Percentiles rank a stretch among this genome's conserved stretches.
Evolutionary conservation across 1,140 invertebrate genomes (phyloP).

Genomic region (Matsumurasca onukii): DNA sequence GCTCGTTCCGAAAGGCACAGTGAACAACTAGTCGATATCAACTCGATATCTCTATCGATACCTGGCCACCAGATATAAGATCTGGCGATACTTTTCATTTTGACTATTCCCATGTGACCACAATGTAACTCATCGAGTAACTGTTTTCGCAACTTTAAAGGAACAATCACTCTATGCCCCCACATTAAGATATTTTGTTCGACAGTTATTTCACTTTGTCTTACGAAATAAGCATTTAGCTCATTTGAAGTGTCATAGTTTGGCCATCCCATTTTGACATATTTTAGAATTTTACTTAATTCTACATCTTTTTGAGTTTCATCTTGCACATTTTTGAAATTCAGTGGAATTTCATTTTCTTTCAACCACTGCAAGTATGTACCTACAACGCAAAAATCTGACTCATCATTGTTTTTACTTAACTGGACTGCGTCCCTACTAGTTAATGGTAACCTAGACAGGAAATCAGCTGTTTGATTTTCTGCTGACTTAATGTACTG

Average conservation of each 20-base stretch:
- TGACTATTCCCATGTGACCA: conserved; percentile 50
- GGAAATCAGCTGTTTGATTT: neutral
- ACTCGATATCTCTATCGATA: conserved; percentile 50
- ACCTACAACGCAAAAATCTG: neutral
- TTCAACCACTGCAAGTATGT: neutral
- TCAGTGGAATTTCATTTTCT: neutral
- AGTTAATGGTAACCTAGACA: neutral
- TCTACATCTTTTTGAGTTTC: conserved; percentile 3
- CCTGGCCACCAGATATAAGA: conserved; percentile 51
- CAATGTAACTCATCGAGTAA: conserved; percentile 48
- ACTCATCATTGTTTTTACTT: neutral
- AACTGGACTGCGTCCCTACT: neutral
- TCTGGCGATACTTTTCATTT: conserved; percentile 53
- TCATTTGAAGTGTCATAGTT: neutral
- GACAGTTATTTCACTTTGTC: conserved; percentile 1
- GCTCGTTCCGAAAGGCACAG: conserved; percentile 21
- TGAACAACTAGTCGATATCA: conserved; percentile 30
- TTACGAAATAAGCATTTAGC: neutral
- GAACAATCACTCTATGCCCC: conserved; percentile 44
- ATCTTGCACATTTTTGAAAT: neutral
- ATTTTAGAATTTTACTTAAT: neutral
- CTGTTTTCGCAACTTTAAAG: conserved; percentile 36
- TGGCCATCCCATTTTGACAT: neutral
- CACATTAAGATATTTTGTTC: conserved; percentile 32
- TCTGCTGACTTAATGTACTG: neutral